Evolutionary conservation across 2,797 vertebrate genomes (phyloP).

Genomic region (Channa striata): DNA sequence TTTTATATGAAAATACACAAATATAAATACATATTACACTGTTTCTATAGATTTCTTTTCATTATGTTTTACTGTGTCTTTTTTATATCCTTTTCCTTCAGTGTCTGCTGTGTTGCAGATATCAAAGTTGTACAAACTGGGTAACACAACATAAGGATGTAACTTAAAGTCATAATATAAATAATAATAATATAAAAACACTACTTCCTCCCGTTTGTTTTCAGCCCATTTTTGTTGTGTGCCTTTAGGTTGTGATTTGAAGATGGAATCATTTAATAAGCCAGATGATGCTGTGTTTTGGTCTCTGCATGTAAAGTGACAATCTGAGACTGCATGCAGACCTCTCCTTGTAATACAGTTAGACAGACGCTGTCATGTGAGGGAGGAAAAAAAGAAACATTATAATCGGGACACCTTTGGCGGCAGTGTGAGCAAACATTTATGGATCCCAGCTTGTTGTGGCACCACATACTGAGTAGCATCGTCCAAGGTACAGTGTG

Average conservation of each 20-base stretch:
- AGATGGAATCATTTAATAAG: constrained; percentile 10
- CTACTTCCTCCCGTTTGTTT: not conserved
- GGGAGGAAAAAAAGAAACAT: not conserved
- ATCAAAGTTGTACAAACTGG: too few species aligned
- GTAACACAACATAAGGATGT: not conserved
- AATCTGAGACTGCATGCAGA: not conserved
- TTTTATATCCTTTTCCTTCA: too few species aligned
- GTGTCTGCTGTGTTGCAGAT: too few species aligned
- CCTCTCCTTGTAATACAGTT: constrained; percentile 32
- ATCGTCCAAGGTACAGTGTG: constrained; percentile 34
- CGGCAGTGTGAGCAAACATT: constrained; percentile 43
- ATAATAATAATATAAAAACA: constrained; percentile 2
- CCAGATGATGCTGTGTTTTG: constrained; percentile 19
- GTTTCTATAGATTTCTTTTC: too few species aligned
- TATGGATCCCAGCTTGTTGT: constrained; percentile 40
- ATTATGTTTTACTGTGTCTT: too few species aligned
- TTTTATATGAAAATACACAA: too few species aligned
- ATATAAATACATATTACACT: too few species aligned
- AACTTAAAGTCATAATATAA: constrained; percentile 7
- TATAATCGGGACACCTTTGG: constrained; percentile 27
- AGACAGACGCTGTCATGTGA: constrained; percentile 41
- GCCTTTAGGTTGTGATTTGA: constrained; percentile 20
- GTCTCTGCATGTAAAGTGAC: not conserved
- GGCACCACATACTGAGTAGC: constrained; percentile 34
- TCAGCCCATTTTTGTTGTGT: constrained; percentile 10